Conservation (phyloP, 2,888 invertebrate species). For the Spisula subtruncata region DNA sequence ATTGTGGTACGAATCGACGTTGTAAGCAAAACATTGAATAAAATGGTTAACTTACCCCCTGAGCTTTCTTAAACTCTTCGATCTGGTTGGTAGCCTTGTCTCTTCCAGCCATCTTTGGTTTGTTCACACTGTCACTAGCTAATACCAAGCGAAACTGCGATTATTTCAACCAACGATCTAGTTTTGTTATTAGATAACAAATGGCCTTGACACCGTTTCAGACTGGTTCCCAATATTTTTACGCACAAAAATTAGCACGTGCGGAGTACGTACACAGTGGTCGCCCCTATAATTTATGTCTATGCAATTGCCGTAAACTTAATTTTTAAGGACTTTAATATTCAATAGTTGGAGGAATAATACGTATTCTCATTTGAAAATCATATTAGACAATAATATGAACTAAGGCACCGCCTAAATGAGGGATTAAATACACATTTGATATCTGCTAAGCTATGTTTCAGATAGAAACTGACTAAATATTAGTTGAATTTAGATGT, state of each 20-base stretch:
- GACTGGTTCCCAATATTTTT: not conserved
- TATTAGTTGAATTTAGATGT: no score
- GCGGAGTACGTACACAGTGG: not conserved
- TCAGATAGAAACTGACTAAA: no score
- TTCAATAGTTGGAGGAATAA: no score
- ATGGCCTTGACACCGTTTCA: slow-evolving; percentile 56
- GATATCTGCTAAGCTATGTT: no score
- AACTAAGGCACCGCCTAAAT: no score
- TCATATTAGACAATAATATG: no score
- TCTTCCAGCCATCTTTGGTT: slow-evolving; percentile 78
- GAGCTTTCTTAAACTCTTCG: slow-evolving; percentile 81
- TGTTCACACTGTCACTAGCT: not conserved
- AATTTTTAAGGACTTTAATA: no score
- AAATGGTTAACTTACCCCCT: slow-evolving; percentile 74
- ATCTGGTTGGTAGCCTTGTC: slow-evolving; percentile 84
- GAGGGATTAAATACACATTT: no score
- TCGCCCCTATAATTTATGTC: no score
- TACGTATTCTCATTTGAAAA: no score
- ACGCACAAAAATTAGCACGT: not conserved
- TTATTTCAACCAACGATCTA: not conserved
- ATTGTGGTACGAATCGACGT: no score
- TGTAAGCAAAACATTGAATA: not conserved
- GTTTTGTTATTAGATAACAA: slow-evolving; percentile 41
- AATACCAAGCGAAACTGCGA: slow-evolving; percentile 28
- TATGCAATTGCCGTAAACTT: no score